These are phyloP conservation scores for Pelecanoides urinatrix DNA, from an alignment of 2,113 vertebrate species.

Conservation along the genomic window DNA sequence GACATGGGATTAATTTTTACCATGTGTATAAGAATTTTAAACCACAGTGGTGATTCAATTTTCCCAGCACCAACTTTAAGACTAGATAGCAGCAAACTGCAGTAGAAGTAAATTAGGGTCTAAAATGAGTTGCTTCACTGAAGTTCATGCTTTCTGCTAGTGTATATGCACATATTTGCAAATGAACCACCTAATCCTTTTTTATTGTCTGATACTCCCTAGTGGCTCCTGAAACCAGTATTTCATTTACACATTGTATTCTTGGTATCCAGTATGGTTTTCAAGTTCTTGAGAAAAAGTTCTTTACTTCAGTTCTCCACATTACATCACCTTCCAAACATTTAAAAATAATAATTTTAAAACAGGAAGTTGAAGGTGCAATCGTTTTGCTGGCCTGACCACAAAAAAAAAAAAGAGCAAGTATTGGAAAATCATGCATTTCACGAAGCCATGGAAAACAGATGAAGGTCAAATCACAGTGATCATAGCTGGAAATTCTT, in stretches of 20 bases:
- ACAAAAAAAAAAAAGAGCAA: slow-evolving; percentile 35
- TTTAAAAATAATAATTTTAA: slow-evolving; percentile 35
- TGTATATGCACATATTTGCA: background rate
- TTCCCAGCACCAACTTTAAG: background rate
- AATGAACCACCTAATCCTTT: background rate
- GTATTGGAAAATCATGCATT: slow-evolving; percentile 34
- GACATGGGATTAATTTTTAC: background rate
- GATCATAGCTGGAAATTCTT: slow-evolving; percentile 34
- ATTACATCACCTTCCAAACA: slow-evolving; percentile 21
- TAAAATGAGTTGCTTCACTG: background rate
- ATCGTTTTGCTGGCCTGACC: slow-evolving; percentile 27
- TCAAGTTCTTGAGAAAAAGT: slow-evolving; percentile 3
- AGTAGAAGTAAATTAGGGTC: background rate
- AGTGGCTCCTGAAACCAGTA: background rate
- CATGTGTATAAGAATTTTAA: background rate
- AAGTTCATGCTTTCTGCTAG: background rate
- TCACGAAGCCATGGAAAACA: slow-evolving; percentile 36
- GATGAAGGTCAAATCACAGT: slow-evolving; percentile 44
- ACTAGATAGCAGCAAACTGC: background rate
- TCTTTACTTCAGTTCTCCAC: background rate
- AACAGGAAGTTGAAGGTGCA: slow-evolving; percentile 18
- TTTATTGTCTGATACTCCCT: background rate
- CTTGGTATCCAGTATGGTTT: background rate
- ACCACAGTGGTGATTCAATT: background rate
- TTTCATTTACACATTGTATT: background rate